These are phyloP conservation scores for Apotomis capreana DNA, from an alignment of 2,888 invertebrate species.

Conservation along the genomic window DNA sequence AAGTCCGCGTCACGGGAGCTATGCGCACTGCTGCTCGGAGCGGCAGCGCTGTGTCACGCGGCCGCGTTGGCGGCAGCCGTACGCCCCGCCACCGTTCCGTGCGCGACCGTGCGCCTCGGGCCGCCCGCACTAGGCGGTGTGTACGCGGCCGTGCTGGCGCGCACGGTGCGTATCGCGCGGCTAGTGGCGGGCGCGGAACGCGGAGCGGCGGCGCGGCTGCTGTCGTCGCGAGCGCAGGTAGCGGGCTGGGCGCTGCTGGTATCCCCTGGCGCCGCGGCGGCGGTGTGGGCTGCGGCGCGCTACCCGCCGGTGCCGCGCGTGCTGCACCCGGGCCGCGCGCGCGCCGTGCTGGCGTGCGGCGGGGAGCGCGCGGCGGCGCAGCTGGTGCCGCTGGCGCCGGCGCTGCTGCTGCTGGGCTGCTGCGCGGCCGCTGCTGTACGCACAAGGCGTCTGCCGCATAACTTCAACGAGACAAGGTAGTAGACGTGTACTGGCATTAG, in stretches of 20 bases:
- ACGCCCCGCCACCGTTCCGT: conserved; percentile 50
- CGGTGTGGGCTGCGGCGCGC: conserved; percentile 84
- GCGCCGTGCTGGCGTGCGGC: conserved; percentile 86
- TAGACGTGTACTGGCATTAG: not conserved
- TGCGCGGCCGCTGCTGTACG: conserved; percentile 91
- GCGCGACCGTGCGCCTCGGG: conserved; percentile 52
- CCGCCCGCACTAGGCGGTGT: conserved; percentile 57
- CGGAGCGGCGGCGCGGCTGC: conserved; percentile 56
- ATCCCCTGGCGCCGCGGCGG: conserved; percentile 68
- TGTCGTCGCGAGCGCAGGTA: conserved; percentile 80
- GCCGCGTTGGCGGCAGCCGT: conserved; percentile 86
- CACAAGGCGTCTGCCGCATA: conserved; percentile 90
- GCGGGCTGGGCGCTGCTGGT: conserved; percentile 84
- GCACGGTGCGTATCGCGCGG: conserved; percentile 58
- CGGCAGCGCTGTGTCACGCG: conserved; percentile 62
- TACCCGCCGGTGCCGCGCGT: conserved; percentile 78
- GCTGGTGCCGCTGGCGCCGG: conserved; percentile 87
- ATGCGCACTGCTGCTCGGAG: conserved; percentile 86
- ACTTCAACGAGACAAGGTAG: conserved; percentile 88
- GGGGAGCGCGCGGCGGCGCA: conserved; percentile 75
- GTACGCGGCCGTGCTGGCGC: conserved; percentile 58
- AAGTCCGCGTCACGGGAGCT: conserved; percentile 86
- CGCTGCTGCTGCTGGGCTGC: conserved; percentile 87
- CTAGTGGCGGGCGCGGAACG: conserved; percentile 59
- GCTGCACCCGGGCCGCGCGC: conserved; percentile 75